These are phyloP conservation scores for Patiria miniata DNA, from an alignment of 35 echinoderm and acorn worm species.

Conservation along the genomic window DNA sequence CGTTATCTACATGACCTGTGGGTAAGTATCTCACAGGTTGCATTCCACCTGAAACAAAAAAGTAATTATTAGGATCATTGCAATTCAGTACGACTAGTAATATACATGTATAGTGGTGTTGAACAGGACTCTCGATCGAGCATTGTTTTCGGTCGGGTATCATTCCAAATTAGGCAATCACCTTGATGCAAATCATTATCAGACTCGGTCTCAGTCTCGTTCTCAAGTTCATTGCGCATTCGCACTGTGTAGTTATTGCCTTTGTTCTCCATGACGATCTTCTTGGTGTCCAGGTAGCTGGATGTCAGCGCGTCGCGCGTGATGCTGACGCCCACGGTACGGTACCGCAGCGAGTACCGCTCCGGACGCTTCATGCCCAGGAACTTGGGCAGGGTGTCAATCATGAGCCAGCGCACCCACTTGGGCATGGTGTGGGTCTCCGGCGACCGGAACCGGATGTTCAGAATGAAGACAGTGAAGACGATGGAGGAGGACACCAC, in stretches of 20 bases:
- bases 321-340: conserved; percentile 72
- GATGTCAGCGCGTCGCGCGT: conserved; percentile 68
- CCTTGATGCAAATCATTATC: conserved; percentile 43
- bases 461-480: conserved; percentile 87
- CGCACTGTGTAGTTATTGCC: conserved; percentile 89
- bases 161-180: conserved; percentile 19
- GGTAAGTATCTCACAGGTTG: background rate
- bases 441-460: conserved; percentile 86
- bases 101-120: too few relatives aligned
- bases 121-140: too few relatives aligned
- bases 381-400: conserved; percentile 78
- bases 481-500: conserved; percentile 95
- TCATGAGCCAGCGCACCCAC: conserved; percentile 71
- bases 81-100: too few relatives aligned
- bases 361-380: conserved; percentile 87
- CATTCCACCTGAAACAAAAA: background rate
- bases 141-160: too few relatives aligned
- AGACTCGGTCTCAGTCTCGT: conserved; percentile 38
- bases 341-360: conserved; percentile 65
- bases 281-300: conserved; percentile 45
- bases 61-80: too few relatives aligned
- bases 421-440: conserved; percentile 86
- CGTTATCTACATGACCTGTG: background rate
- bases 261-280: conserved; percentile 87
- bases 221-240: conserved; percentile 58